Conservation (phyloP, 2,113 vertebrate species). For the Seriola quinqueradiata region DNA sequence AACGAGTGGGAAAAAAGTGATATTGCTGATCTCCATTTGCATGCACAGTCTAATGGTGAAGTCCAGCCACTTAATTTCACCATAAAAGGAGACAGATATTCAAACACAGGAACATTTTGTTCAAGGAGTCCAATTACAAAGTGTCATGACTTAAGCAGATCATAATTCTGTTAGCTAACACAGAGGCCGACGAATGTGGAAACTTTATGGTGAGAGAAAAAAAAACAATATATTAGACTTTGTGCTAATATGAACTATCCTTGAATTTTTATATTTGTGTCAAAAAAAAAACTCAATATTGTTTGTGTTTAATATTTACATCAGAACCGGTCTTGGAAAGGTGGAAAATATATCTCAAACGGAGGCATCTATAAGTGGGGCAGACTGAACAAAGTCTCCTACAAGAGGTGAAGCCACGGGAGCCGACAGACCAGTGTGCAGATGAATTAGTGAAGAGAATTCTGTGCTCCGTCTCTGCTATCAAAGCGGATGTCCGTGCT, state of each 20-base stretch:
- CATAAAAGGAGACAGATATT: conserved; percentile 20
- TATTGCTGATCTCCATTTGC: conserved; percentile 10
- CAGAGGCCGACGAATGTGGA: not conserved
- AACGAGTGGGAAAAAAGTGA: not conserved
- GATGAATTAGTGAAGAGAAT: too few species aligned
- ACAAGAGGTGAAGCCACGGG: not conserved
- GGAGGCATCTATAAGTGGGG: not conserved
- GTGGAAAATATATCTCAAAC: not conserved
- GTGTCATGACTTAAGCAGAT: not conserved
- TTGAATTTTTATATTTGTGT: too few species aligned
- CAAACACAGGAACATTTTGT: conserved; percentile 14
- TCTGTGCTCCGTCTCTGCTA: too few species aligned
- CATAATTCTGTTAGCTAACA: not conserved
- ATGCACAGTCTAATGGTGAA: conserved; percentile 6
- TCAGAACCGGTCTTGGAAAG: not conserved
- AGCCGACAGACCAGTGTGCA: not conserved
- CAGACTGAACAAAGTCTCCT: not conserved
- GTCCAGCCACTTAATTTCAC: conserved; percentile 6
- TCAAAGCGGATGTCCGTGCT: not conserved
- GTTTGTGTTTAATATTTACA: too few species aligned
- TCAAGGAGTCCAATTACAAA: not conserved
- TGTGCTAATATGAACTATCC: too few species aligned
- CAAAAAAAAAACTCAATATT: too few species aligned
- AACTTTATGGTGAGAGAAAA: too few species aligned
- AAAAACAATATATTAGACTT: not conserved